Base-by-base conservation (phyloP, 2,797 vertebrate genomes). In the Phyllotis vaccarum region DNA sequence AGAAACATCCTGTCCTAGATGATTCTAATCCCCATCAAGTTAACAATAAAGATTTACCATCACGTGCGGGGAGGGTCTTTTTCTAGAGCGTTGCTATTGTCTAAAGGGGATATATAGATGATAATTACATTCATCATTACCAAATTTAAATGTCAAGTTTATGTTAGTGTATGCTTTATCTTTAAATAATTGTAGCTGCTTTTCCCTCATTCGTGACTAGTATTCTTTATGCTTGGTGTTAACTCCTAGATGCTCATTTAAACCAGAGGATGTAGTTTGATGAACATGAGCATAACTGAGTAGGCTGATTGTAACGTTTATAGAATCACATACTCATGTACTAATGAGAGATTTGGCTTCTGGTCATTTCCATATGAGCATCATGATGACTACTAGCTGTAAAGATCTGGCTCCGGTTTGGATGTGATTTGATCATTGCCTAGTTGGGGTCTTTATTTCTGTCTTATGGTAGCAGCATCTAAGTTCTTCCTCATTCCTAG, bases 181-280 rank as follows among this genome's bases (percentile, higher is more conserved):
- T 93, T 91, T 91, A 95, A 95, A 87, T 74, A 52, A 79, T 60
- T 72, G 74, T 62, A 54, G 34, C 72, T 82, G n/a, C 12, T 76
- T 49, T 78, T 86, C 74, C 21, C n/a, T 91, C 60, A 66, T 37
- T 81, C 40, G 40, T 60, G 52, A 89, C 62, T 54, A 85, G 80
- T 82, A 68, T 91, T 89, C 93, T 93, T 64, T 70, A 49, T 52
- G 80, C 81, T 82, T 72, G 2, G 11, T 75, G 37, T 83, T 89
- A 89, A 86, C 7, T 56, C 10, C 40, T 24, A 81, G 46, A 74
- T 54, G 34, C 24, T 89, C 46, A 87, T 86, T 93, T 91, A 96
- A 90, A 81, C 4, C 29, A 93, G 83, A 93, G 46, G 46, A n/a
- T 76, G 24, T 21, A 89, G n/a, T 21, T 89, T 74, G 75, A 29